Conservation (phyloP, 2,113 vertebrate genomes). For the Xiphophorus couchianus region DNA sequence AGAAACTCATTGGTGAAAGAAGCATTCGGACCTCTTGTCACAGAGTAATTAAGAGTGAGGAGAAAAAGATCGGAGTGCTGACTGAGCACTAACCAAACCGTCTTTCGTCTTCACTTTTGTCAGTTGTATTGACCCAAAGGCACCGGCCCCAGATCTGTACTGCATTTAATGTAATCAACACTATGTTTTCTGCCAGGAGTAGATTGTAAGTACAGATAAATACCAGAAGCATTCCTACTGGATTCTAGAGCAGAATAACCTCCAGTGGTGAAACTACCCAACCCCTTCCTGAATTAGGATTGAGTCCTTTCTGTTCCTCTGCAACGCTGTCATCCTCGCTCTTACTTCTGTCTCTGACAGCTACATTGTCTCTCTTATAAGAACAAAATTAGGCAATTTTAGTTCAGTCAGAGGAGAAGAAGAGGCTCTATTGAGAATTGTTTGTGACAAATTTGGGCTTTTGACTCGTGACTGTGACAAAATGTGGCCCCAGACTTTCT, state of each 20-base stretch:
- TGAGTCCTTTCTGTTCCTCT: neutral
- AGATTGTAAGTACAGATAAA: conserved; percentile 14
- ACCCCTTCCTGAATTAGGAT: neutral
- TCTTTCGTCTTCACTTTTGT: conserved; percentile 31
- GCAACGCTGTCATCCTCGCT: neutral
- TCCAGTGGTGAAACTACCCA: conserved; percentile 12
- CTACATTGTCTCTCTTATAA: conserved; percentile 13
- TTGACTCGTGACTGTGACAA: conserved; percentile 23
- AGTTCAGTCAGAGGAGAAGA: conserved; percentile 14
- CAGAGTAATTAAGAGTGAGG: conserved; percentile 30
- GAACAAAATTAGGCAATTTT: conserved; percentile 11
- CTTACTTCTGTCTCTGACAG: conserved; percentile 25
- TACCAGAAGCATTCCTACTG: conserved; percentile 14
- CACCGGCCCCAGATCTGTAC: conserved; percentile 43
- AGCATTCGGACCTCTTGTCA: conserved; percentile 15
- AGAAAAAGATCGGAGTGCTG: conserved; percentile 25
- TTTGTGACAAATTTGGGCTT: conserved; percentile 35
- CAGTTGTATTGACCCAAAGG: conserved; percentile 57
- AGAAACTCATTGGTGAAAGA: neutral
- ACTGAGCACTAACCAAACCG: conserved; percentile 25
- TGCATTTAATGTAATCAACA: conserved; percentile 56
- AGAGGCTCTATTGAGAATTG: conserved; percentile 20
- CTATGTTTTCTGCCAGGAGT: conserved; percentile 44
- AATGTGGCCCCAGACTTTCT: conserved; percentile 12
- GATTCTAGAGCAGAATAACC: conserved; percentile 9